Evolutionary conservation across 2,113 vertebrate species (phyloP), one percentile per base, ranked within the genome.

Genomic region (Falcunculus frontatus): DNA sequence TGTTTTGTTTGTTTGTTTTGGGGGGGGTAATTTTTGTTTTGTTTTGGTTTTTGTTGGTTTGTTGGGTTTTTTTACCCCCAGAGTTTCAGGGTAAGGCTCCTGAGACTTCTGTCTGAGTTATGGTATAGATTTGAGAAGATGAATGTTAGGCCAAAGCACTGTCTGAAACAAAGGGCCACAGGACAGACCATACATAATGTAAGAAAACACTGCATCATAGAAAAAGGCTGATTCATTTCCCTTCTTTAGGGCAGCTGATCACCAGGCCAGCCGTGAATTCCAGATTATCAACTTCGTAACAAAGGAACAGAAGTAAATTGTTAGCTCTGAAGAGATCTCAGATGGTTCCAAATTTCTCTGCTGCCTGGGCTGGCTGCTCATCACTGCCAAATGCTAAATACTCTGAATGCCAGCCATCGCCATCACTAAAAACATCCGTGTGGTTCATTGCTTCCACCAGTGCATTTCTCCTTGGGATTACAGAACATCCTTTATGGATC

Each of bases 221-320:
- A 56, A 84, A 79, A 19, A 64, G 21, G 8, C 13, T 42, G 42
- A 74, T 91, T 63, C 3, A 69, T 91, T 88, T 77, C 69, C 37
- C 69, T 95, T 56, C 50, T 90, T 96, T 84, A 92, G 77, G 70
- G 52, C 49, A 84, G 42, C 70, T 56, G 65, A 87, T 79, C 55
- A 63, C 53, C 50, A 92, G 79, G 56, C 23, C 81, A 81, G 15
- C 64, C 82, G 56, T 69, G 65, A 89, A 63, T 77, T 94, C 41
- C 56, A 84, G 80, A 53, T 53, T 90, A 79, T 75, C 84, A 60
- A 7, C 29, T 96, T 93, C 82, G 33, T 69, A 73, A 67, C 65
- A 87, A 95, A 95, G 19, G 62, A 95, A 37, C 9, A 78, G 64
- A 81, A 95, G 64, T 62, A 90, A 93, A 96, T 64, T 90, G 6